Conservation (phyloP, 1,140 invertebrate genomes). For the Mylabris phalerata region DNA sequence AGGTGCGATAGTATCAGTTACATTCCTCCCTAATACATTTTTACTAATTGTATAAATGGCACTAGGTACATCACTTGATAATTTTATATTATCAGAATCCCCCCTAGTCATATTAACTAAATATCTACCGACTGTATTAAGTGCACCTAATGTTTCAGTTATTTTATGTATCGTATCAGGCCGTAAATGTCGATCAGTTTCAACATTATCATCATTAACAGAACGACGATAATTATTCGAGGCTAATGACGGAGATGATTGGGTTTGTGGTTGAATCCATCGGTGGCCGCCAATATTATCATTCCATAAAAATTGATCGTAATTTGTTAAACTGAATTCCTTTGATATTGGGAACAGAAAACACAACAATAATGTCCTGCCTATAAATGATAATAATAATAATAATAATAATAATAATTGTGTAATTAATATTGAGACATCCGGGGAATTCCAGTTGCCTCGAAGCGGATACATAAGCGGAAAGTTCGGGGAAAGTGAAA, state of each 20-base stretch:
- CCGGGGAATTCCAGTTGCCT: slow-evolving; percentile 18
- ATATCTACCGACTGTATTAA: slow-evolving; percentile 76
- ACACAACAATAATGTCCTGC: slow-evolving; percentile 25
- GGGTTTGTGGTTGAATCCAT: slow-evolving; percentile 4
- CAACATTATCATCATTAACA: slow-evolving; percentile 18
- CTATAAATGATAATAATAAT: slow-evolving; percentile 22
- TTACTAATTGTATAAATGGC: slow-evolving; percentile 74
- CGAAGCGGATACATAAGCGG: slow-evolving; percentile 18
- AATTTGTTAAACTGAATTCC: slow-evolving; percentile 17
- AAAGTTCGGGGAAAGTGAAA: slow-evolving; percentile 25
- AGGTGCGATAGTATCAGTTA: slow-evolving; percentile 70
- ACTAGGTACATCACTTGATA: slow-evolving; percentile 54
- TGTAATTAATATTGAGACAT: slow-evolving; percentile 9
- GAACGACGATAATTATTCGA: slow-evolving; percentile 11
- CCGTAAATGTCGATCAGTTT: slow-evolving; percentile 32
- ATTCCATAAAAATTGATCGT: slow-evolving; percentile 23
- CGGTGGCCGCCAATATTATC: slow-evolving; percentile 27
- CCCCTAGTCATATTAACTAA: slow-evolving; percentile 70
- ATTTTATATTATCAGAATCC: slow-evolving; percentile 39
- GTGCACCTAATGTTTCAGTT: slow-evolving; percentile 63
- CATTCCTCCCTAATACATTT: slow-evolving; percentile 71
- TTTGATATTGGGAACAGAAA: slow-evolving; percentile 21
- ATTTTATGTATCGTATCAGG: slow-evolving; percentile 52
- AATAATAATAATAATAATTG: slow-evolving; percentile 5
- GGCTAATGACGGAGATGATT: slow-evolving; percentile 22